A percentile compares a stretch with the other conserved stretches of the same genome.
Evolutionary conservation across 2,888 invertebrate genomes (phyloP).

Genomic region (Cantharis flavilabris): DNA sequence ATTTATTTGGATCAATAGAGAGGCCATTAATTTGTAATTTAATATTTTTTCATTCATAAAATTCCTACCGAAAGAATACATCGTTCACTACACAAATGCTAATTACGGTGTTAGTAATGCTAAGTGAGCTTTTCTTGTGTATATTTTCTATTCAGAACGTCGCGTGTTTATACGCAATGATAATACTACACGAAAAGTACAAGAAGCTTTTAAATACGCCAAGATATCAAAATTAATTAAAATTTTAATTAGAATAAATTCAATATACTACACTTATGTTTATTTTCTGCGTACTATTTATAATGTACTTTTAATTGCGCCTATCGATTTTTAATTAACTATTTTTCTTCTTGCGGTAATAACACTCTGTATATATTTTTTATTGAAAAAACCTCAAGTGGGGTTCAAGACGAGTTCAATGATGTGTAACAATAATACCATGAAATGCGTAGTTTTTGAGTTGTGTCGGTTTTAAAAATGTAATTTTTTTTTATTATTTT

Average conservation of each 20-base stretch:
- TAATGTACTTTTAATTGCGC: not conserved
- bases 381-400: not conserved
- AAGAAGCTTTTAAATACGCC: not conserved
- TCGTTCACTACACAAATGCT: not conserved
- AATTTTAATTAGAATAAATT: not conserved
- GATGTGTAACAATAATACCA: not conserved
- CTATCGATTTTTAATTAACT: not conserved
- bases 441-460: too few species aligned
- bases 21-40: not conserved
- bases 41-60: not conserved
- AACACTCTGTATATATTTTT: not conserved
- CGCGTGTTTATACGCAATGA: not conserved
- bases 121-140: not conserved
- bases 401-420: not conserved
- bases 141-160: not conserved
- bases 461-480: too few species aligned
- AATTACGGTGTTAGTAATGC: not conserved
- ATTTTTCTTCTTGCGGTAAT: not conserved
- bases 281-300: not conserved
- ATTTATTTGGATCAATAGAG: not conserved
- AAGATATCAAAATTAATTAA: not conserved
- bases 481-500: too few species aligned
- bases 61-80: not conserved
- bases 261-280: not conserved
- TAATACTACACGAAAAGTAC: not conserved